These are phyloP conservation scores for Acleris holmiana DNA, from an alignment of 2,888 invertebrate species.

Conservation along the genomic window DNA sequence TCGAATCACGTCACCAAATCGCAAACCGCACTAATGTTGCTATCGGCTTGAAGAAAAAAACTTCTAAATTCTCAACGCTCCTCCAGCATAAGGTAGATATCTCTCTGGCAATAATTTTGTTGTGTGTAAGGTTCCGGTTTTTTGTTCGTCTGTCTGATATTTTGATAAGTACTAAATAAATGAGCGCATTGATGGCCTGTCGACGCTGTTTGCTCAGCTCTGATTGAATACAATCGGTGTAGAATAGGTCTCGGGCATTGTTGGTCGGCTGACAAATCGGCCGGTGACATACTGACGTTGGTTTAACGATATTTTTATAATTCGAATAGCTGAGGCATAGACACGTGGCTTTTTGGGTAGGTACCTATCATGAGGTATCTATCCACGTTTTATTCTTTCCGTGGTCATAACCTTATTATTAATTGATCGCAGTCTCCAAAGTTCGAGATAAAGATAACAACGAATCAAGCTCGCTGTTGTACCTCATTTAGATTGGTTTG, in stretches of 20 bases:
- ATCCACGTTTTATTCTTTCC: too few relatives aligned
- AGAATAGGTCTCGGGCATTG: constrained; percentile 57
- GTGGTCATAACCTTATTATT: too few relatives aligned
- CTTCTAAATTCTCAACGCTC: constrained; percentile 37
- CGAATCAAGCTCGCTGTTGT: too few relatives aligned
- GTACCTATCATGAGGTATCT: too few relatives aligned
- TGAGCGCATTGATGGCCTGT: constrained; percentile 77
- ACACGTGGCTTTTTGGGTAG: too few relatives aligned
- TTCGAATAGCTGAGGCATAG: too few relatives aligned
- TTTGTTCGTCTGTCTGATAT: constrained; percentile 57
- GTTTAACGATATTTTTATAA: constrained; percentile 22
- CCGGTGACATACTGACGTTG: constrained; percentile 45
- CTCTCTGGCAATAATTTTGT: constrained; percentile 40
- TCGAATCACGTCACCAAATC: constrained; percentile 45
- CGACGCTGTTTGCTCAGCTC: constrained; percentile 72
- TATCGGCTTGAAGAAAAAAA: too few relatives aligned
- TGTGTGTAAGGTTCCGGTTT: constrained; percentile 41
- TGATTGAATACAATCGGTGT: constrained; percentile 49
- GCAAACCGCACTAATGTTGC: constrained; percentile 39
- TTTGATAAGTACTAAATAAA: constrained; percentile 80
- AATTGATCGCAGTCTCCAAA: too few relatives aligned
- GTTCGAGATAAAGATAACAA: too few relatives aligned
- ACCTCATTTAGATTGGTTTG: too few relatives aligned
- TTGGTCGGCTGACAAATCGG: constrained; percentile 57
- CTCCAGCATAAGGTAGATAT: constrained; percentile 49